These are phyloP conservation scores for Proteles cristata DNA, from an alignment of 2,113 vertebrate species.

Conservation along the genomic window DNA sequence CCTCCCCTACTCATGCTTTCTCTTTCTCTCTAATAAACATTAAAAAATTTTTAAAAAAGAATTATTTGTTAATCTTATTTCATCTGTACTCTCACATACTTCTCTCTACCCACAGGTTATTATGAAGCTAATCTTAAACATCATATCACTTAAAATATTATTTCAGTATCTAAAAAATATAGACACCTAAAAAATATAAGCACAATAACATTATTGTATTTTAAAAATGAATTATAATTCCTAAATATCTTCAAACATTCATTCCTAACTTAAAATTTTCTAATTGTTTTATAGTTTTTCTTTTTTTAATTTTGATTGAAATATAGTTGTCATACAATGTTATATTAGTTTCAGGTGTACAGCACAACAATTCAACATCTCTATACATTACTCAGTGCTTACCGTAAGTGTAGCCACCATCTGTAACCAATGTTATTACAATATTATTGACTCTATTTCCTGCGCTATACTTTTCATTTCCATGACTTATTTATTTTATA, in stretches of 20 bases:
- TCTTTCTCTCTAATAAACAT: too few species aligned
- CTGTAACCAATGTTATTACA: not conserved
- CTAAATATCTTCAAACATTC: conserved; percentile 26
- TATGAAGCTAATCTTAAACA: conserved; percentile 43
- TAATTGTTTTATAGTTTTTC: not conserved
- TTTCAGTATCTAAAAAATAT: conserved; percentile 17
- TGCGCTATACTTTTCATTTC: not conserved
- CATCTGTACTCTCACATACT: not conserved
- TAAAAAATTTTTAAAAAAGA: not conserved
- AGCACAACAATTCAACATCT: not conserved
- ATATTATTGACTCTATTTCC: not conserved
- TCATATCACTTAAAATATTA: conserved; percentile 27
- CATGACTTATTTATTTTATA: not conserved
- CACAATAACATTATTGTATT: not conserved
- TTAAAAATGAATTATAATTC: not conserved
- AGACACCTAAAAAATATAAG: conserved; percentile 15
- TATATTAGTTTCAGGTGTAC: not conserved
- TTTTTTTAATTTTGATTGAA: not conserved
- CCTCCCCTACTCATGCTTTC: too few species aligned
- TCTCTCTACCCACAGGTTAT: not conserved
- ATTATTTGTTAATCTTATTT: not conserved
- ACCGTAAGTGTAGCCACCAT: not conserved
- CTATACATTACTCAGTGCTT: not conserved
- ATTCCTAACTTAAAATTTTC: conserved; percentile 19
- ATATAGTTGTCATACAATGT: not conserved